Conservation (phyloP, 2,888 invertebrate genomes). For the Chesias legatella region DNA sequence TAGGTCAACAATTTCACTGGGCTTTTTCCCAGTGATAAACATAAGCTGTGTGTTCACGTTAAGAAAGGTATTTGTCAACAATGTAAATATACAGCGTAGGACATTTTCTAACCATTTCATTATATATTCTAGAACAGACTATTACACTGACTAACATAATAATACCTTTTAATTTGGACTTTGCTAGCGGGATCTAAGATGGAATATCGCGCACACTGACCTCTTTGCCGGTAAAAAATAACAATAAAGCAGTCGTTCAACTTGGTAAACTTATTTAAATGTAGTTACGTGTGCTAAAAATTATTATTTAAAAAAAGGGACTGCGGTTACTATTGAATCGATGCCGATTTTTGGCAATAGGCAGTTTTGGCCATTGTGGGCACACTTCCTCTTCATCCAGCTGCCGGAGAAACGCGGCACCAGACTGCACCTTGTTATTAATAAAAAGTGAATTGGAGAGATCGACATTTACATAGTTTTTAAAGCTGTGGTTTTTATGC, state of each 20-base stretch:
- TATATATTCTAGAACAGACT: conserved; percentile 40
- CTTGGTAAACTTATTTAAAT: conserved; percentile 42
- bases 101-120: conserved; percentile 43
- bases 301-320: conserved; percentile 32
- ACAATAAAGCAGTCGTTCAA: conserved; percentile 62
- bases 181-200: conserved; percentile 39
- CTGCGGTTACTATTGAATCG: conserved; percentile 37
- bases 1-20: no score
- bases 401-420: conserved; percentile 65
- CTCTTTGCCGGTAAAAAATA: conserved; percentile 45
- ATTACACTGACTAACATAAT: conserved; percentile 29
- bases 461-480: conserved; percentile 55
- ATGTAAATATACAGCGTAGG: conserved; percentile 48
- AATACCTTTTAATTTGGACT: conserved; percentile 42
- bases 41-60: conserved; percentile 25
- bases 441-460: conserved; percentile 59
- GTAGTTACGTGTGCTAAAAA: conserved; percentile 36
- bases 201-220: conserved; percentile 41
- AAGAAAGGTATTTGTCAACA: conserved; percentile 46
- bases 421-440: conserved; percentile 61
- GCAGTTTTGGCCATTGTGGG: conserved; percentile 54
- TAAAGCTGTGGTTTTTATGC: conserved; percentile 53
- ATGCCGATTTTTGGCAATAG: conserved; percentile 58
- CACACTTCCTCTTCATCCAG: conserved; percentile 65
- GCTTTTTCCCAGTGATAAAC: background rate